Evolutionary conservation across 2,797 vertebrate genomes (phyloP).

Genomic region (Coluber constrictor): DNA sequence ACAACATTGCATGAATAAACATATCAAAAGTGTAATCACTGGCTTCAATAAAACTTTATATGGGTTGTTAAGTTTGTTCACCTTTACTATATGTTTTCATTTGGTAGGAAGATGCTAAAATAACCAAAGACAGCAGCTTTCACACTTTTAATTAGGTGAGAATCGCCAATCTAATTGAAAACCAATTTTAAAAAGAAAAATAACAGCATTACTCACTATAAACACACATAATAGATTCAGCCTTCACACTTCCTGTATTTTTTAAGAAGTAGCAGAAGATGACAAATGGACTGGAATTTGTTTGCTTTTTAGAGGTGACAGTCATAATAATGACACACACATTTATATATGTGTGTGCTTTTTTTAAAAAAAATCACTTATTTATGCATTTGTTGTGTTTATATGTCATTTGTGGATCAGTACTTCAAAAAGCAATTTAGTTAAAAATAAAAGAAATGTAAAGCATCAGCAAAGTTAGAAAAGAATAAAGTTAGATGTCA

Average conservation of each 20-base stretch:
- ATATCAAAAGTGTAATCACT: not conserved
- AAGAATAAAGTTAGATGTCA: not conserved
- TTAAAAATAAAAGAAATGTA: not conserved
- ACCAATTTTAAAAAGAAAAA: constrained; percentile 47
- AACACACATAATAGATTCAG: constrained; percentile 29
- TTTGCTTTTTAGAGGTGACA: not conserved
- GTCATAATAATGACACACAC: not conserved
- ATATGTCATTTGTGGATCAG: not conserved
- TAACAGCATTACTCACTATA: constrained; percentile 34
- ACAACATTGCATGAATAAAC: not conserved
- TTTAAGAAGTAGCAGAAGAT: not conserved
- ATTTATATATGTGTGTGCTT: not conserved
- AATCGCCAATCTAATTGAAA: constrained; percentile 40
- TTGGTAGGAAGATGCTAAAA: constrained; percentile 30
- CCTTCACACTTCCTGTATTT: not conserved
- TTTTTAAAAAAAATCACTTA: not conserved
- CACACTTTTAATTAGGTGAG: constrained; percentile 46
- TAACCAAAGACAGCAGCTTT: constrained; percentile 24
- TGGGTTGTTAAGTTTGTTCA: not conserved
- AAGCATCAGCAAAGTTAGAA: not conserved
- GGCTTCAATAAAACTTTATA: not conserved
- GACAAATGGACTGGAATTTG: not conserved
- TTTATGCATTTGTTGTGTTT: not conserved
- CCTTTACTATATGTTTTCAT: constrained; percentile 26
- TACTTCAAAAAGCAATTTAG: not conserved